Evolutionary conservation across 2,797 vertebrate genomes (phyloP), one percentile per base, ranked within the genome.

Genomic region (Parambassis ranga): DNA sequence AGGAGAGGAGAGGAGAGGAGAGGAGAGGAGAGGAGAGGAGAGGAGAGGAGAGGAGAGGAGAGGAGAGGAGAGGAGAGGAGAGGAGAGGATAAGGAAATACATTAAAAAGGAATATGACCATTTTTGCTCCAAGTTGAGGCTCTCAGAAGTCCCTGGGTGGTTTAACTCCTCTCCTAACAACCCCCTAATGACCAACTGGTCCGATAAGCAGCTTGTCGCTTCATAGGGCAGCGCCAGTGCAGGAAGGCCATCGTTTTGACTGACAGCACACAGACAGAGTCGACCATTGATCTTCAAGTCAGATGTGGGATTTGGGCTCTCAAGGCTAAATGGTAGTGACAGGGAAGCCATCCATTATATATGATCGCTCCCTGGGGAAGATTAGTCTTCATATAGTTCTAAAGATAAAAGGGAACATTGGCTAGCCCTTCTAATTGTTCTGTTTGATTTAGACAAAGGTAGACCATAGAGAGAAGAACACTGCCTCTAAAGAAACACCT

Each of bases 311-410:
- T 80, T 76, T 73, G 53, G 51, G 42, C 65, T 82, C 77, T 83
- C 76, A 86, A 84, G 76, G 79, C 83, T 89, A 87, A 88, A 88
- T 36, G 75, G 64, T 64, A 79, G 75, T 67, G 83, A 87, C 85
- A 83, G 81, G 50, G 49, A 81, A 83, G 70, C 59, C 83, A 87
- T 87, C 79, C 52, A 88, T 89, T 85, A 90, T 86, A 87, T 84
- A 90, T 87, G 80, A 85, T 78, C 41, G 2, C 47, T 85, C 85
- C 79, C 82, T 59, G 73, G 33, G 77, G 83, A 75, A 43, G 65
- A 73, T 66, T 65, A 79, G 73, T 66, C 37, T 66, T 72, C 71
- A 73, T 74, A 65, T 60, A 72, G 44, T 77, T 71, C 53, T 72
- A 42, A 55, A 70, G 69, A 85, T 82, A 78, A 80, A 82, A 78